Evolutionary conservation across 1,140 invertebrate species (phyloP).

Genomic region (Drosophila auraria): DNA sequence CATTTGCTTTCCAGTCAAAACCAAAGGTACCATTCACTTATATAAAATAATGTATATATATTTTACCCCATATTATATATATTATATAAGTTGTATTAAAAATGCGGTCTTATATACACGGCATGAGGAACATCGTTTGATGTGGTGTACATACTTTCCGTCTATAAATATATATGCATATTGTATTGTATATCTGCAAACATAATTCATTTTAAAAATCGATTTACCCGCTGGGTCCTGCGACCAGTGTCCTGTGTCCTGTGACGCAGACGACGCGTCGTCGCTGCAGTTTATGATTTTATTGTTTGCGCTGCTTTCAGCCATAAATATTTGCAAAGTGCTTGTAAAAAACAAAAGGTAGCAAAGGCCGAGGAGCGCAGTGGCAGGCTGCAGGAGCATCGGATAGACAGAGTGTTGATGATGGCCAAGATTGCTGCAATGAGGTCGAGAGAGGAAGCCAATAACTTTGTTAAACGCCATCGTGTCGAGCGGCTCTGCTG

Average conservation of each 20-base stretch:
- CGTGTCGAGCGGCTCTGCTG: slow-evolving; percentile 25
- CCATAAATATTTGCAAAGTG: slow-evolving; percentile 82
- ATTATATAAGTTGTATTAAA: slow-evolving; percentile 1
- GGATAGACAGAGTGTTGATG: slow-evolving; percentile 58
- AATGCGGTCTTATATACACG: neutral
- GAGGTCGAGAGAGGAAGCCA: slow-evolving; percentile 29
- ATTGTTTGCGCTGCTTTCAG: slow-evolving; percentile 77
- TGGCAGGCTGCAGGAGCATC: neutral
- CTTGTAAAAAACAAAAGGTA: slow-evolving; percentile 81
- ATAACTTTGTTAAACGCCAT: slow-evolving; percentile 75
- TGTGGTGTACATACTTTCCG: slow-evolving; percentile 15
- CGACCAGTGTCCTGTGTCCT: slow-evolving; percentile 32
- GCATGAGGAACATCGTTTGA: slow-evolving; percentile 15
- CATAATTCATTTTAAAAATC: slow-evolving; percentile 82
- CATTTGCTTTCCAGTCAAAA: no score
- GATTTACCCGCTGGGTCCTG: slow-evolving; percentile 58
- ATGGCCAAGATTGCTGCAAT: slow-evolving; percentile 55
- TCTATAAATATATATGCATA: slow-evolving; percentile 31
- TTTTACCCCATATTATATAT: no score
- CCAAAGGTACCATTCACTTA: no score
- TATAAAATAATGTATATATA: neutral
- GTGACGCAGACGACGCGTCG: slow-evolving; percentile 50
- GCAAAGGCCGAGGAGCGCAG: slow-evolving; percentile 14
- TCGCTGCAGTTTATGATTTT: slow-evolving; percentile 80
- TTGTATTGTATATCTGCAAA: slow-evolving; percentile 65